Evolutionary conservation across 2,797 vertebrate species (phyloP).

Genomic region (Coregonus ussuriensis): DNA sequence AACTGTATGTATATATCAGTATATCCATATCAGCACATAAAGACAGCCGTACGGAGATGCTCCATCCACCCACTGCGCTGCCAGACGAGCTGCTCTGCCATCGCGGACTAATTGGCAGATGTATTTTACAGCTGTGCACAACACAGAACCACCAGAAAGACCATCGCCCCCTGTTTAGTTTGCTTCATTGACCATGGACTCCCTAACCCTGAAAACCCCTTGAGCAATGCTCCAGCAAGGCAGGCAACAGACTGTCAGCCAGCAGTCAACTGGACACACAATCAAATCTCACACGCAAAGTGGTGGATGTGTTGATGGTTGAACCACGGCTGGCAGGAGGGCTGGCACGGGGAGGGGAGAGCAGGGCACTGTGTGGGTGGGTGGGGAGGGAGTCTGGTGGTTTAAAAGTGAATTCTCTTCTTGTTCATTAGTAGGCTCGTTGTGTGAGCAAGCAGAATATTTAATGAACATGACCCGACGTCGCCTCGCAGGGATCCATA

Average conservation of each 20-base stretch:
- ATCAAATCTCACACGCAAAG: constrained; percentile 46
- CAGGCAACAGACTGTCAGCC: background rate
- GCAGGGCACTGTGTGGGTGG: background rate
- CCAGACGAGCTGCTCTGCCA: background rate
- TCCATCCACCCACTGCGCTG: constrained; percentile 13
- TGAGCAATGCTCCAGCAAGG: background rate
- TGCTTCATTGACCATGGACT: constrained; percentile 1
- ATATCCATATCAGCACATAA: background rate
- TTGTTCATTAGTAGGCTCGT: constrained; percentile 6
- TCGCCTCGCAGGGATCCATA: background rate
- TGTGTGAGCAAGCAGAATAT: constrained; percentile 15
- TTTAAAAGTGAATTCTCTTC: constrained; percentile 6
- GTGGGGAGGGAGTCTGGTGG: background rate
- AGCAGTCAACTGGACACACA: constrained; percentile 43
- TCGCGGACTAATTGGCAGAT: constrained; percentile 53
- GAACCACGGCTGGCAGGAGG: constrained; percentile 3
- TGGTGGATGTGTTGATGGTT: constrained; percentile 1
- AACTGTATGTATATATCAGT: too few relatives aligned
- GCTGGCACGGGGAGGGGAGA: background rate
- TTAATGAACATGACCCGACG: background rate
- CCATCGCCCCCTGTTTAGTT: background rate
- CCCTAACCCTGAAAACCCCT: background rate
- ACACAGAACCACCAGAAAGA: constrained; percentile 7
- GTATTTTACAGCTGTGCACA: constrained; percentile 45
- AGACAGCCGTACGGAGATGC: constrained; percentile 5